These are phyloP conservation scores for Tetragnatha montana DNA, from an alignment of 2,888 invertebrate species.

Conservation along the genomic window DNA sequence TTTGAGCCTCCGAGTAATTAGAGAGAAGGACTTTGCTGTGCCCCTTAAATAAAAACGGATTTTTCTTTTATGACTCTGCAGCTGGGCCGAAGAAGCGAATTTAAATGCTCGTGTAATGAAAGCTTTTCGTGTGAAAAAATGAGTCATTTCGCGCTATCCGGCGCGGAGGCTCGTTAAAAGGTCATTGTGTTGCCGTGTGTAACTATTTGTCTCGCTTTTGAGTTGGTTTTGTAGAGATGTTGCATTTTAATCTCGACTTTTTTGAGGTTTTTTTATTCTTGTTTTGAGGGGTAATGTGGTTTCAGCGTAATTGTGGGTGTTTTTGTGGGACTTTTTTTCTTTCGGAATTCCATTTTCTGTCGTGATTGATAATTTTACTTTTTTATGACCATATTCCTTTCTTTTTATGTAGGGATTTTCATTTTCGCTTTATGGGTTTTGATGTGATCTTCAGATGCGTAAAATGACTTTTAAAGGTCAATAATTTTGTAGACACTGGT, in stretches of 20 bases:
- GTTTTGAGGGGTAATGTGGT: background rate
- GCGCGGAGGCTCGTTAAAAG: constrained; percentile 10
- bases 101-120: constrained; percentile 28
- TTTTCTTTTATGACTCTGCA: constrained; percentile 35
- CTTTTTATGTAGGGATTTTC: too few species aligned
- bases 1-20: constrained; percentile 59
- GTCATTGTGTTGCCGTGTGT: constrained; percentile 38
- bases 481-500: too few species aligned
- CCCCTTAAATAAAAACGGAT: constrained; percentile 36
- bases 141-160: constrained; percentile 34
- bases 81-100: background rate
- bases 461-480: too few species aligned
- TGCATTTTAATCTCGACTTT: background rate
- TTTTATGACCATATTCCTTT: too few species aligned
- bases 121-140: constrained; percentile 35
- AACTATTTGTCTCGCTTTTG: constrained; percentile 13
- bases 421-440: too few species aligned
- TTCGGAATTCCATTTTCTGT: background rate
- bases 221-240: background rate
- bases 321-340: background rate
- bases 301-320: background rate
- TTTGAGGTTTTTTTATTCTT: background rate
- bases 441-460: too few species aligned
- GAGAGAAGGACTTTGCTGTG: constrained; percentile 45
- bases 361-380: too few species aligned